Evolutionary conservation across 2,113 vertebrate genomes (phyloP).

Genomic region (Elachura formosa): DNA sequence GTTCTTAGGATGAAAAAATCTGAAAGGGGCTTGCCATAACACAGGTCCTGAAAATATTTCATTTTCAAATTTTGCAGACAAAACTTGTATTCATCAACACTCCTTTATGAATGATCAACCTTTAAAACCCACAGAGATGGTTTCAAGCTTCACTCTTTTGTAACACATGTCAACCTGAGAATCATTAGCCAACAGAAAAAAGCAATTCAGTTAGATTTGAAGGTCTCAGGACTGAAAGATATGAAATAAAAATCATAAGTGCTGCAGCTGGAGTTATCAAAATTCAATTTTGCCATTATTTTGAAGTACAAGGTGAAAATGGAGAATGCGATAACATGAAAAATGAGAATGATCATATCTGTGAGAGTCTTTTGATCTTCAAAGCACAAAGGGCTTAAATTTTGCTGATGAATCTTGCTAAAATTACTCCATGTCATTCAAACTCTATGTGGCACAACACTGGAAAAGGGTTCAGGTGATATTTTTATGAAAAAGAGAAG

Average conservation of each 20-base stretch:
- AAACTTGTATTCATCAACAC: neutral
- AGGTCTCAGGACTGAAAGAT: neutral
- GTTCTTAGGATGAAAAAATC: neutral
- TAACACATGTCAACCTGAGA: neutral
- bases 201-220: neutral
- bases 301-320: slow-evolving; percentile 42
- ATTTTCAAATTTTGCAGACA: neutral
- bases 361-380: slow-evolving; percentile 42
- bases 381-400: slow-evolving; percentile 8
- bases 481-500: neutral
- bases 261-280: neutral
- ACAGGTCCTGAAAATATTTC: neutral
- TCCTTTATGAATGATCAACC: neutral
- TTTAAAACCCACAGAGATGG: neutral
- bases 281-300: neutral
- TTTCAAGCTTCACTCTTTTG: neutral
- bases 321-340: neutral
- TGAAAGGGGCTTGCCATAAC: neutral
- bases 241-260: neutral
- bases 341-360: slow-evolving; percentile 33
- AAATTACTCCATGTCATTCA: slow-evolving; percentile 24
- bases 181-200: neutral
- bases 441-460: neutral
- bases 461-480: neutral
- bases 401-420: slow-evolving; percentile 25